Evolutionary conservation across 1,140 invertebrate genomes (phyloP).

Genomic region (Bradysia coprophila): DNA sequence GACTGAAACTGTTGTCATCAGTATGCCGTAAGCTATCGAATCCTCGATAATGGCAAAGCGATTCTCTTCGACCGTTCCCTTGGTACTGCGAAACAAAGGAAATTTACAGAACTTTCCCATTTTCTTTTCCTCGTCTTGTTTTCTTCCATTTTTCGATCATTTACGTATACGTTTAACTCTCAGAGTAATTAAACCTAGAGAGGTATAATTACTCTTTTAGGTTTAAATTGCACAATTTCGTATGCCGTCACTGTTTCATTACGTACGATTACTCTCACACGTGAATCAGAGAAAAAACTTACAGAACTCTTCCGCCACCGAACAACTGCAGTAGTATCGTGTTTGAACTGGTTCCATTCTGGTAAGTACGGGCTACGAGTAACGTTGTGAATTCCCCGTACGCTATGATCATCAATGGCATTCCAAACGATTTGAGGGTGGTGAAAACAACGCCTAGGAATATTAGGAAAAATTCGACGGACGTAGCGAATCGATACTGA

Average conservation of each 20-base stretch:
- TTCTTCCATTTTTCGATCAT: no score
- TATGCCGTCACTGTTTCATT: no score
- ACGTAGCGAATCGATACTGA: conserved; percentile 33
- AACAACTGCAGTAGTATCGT: conserved; percentile 24
- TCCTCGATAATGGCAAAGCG: conserved; percentile 38
- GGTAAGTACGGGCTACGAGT: conserved; percentile 30
- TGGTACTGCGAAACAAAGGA: conserved; percentile 22
- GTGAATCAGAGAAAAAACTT: no score
- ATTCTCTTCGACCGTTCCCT: conserved; percentile 33
- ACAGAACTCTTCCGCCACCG: conserved; percentile 31
- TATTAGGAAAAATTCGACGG: conserved; percentile 32
- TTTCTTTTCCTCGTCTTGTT: no score
- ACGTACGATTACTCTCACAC: no score
- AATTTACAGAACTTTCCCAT: no score
- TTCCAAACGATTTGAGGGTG: conserved; percentile 34
- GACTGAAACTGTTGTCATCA: conserved; percentile 30
- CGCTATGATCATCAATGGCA: conserved; percentile 46
- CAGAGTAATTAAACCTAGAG: no score
- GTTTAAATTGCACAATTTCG: no score
- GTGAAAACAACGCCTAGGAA: conserved; percentile 35
- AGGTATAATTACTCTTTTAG: no score
- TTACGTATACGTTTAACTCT: no score
- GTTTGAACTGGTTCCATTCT: conserved; percentile 22
- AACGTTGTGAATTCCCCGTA: conserved; percentile 50
- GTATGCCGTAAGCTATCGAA: conserved; percentile 41